Evolutionary conservation across 2,888 invertebrate genomes (phyloP).

Genomic region (Caenorhabditis macrosperma): DNA sequence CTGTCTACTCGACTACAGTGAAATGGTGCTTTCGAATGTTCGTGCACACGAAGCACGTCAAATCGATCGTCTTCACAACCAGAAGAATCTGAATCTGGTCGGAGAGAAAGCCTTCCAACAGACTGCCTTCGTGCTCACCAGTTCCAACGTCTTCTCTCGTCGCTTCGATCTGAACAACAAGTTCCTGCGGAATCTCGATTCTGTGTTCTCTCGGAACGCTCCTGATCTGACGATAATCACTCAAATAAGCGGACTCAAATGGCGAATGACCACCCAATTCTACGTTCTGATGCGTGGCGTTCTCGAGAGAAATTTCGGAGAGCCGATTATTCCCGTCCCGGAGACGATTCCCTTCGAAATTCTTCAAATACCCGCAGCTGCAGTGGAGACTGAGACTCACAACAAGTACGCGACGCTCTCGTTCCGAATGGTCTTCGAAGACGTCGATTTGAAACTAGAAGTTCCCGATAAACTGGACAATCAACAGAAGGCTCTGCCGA

Average conservation of each 20-base stretch:
- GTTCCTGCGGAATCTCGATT: conserved; percentile 73
- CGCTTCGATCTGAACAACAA: conserved; percentile 66
- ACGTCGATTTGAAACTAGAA: conserved; percentile 79
- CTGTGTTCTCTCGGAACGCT: conserved; percentile 71
- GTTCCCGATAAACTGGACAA: conserved; percentile 36
- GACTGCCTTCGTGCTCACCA: conserved; percentile 59
- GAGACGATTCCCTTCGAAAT: conserved; percentile 78
- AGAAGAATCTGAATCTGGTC: conserved; percentile 33
- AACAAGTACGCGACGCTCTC: conserved; percentile 81
- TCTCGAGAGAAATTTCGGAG: conserved; percentile 82
- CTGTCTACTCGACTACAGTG: conserved; percentile 73
- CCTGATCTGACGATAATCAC: conserved; percentile 73
- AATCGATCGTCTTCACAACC: conserved; percentile 39
- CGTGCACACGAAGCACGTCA: conserved; percentile 60
- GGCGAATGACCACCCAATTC: conserved; percentile 73
- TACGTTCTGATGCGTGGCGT: conserved; percentile 79
- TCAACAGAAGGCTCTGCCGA: neutral
- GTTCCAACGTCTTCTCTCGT: conserved; percentile 65
- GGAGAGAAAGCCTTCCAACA: conserved; percentile 65
- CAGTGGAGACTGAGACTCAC: conserved; percentile 52
- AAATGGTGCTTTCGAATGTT: conserved; percentile 55
- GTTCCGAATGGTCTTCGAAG: conserved; percentile 81
- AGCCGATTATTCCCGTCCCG: conserved; percentile 78
- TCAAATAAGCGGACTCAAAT: conserved; percentile 57
- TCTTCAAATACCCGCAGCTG: conserved; percentile 70